Conservation (phyloP, 1,140 invertebrate genomes). For the Rhyacophila brunnea region DNA sequence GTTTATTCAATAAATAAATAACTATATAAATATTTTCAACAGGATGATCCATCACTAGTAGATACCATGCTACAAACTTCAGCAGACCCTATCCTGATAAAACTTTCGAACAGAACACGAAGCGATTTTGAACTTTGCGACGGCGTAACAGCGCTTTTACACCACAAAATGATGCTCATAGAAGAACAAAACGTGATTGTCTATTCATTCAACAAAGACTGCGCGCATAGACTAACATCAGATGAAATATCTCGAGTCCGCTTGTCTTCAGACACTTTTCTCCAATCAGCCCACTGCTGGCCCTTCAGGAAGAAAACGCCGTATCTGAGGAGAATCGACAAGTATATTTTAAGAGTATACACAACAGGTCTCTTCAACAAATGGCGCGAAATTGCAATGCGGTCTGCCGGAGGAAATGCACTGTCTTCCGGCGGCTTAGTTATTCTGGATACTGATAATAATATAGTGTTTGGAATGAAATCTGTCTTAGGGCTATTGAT, state of each 20-base stretch:
- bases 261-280: slow-evolving; percentile 15
- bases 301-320: slow-evolving; percentile 20
- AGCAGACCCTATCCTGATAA: slow-evolving; percentile 2
- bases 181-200: slow-evolving; percentile 18
- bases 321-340: slow-evolving; percentile 16
- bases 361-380: slow-evolving; percentile 19
- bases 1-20: too few relatives aligned
- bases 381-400: slow-evolving; percentile 1
- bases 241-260: slow-evolving; percentile 15
- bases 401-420: too few relatives aligned
- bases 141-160: not conserved
- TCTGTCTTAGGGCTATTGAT: too few relatives aligned
- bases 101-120: slow-evolving; percentile 8
- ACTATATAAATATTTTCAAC: slow-evolving; percentile 24
- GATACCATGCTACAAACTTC: slow-evolving; percentile 10
- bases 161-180: slow-evolving; percentile 15
- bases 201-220: slow-evolving; percentile 11
- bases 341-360: slow-evolving; percentile 10
- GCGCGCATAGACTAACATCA: not conserved
- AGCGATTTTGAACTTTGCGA: slow-evolving; percentile 22
- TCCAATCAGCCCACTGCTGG: slow-evolving; percentile 20
- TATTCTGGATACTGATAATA: not conserved
- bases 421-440: not conserved
- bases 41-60: slow-evolving; percentile 9
- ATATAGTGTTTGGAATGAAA: too few relatives aligned